A percentile compares a stretch with the other conserved stretches of the same genome.
Evolutionary conservation across 2,113 vertebrate genomes (phyloP).

Genomic region (Hippocampus barbouri): DNA sequence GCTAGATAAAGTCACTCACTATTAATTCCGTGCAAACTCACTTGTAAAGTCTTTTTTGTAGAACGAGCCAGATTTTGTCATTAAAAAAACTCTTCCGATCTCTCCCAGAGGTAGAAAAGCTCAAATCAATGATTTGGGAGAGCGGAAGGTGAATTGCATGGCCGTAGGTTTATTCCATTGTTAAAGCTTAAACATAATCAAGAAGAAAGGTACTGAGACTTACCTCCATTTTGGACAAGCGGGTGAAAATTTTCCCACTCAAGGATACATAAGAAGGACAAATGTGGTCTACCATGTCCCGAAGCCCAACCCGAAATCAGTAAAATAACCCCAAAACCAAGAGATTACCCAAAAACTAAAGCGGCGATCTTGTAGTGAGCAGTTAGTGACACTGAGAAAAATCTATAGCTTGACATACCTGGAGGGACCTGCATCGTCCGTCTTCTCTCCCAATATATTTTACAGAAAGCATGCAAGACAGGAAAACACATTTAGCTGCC

Average conservation of each 20-base stretch:
- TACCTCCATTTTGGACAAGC: neutral
- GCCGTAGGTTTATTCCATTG: slow-evolving; percentile 11
- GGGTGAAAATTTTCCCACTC: neutral
- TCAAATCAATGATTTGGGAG: slow-evolving; percentile 24
- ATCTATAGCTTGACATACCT: neutral
- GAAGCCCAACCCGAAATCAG: slow-evolving; percentile 13
- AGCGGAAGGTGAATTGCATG: slow-evolving; percentile 1
- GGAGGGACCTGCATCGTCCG: slow-evolving; percentile 23
- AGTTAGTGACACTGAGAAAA: slow-evolving; percentile 10
- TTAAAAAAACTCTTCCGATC: slow-evolving; percentile 5
- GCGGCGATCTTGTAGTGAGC: slow-evolving; percentile 26
- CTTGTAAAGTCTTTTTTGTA: neutral
- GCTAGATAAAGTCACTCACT: neutral
- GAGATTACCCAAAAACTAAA: slow-evolving; percentile 15
- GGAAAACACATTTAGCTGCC: slow-evolving; percentile 53
- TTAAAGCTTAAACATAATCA: neutral
- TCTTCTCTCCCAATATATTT: slow-evolving; percentile 34
- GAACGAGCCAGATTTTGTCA: slow-evolving; percentile 3
- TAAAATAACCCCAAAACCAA: slow-evolving; percentile 33
- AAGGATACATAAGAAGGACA: slow-evolving; percentile 19
- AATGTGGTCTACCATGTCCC: slow-evolving; percentile 19
- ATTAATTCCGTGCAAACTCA: neutral
- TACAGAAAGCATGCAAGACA: slow-evolving; percentile 49
- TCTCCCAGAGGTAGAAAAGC: slow-evolving; percentile 7
- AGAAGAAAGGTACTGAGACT: neutral